Evolutionary conservation across 1,140 invertebrate species (phyloP).

Genomic region (Mya arenaria): DNA sequence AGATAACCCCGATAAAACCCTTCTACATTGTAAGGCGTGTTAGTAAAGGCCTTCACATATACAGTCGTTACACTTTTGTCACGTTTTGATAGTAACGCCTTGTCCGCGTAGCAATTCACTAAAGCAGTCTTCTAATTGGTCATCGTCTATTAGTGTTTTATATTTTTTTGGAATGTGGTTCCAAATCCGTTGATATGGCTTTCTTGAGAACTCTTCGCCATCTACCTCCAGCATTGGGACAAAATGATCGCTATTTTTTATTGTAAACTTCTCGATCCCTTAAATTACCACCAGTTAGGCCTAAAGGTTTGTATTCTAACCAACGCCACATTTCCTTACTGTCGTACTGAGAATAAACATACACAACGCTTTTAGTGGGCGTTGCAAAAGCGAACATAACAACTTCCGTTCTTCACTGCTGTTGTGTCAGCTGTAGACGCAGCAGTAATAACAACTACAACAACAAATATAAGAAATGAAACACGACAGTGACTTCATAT

Average conservation of each 20-base stretch:
- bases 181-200: neutral
- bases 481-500: too few relatives aligned
- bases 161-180: constrained; percentile 23
- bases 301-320: constrained; percentile 4
- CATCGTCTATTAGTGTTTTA: neutral
- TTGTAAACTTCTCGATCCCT: constrained; percentile 14
- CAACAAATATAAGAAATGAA: too few relatives aligned
- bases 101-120: constrained; percentile 5
- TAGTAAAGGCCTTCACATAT: too few relatives aligned
- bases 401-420: constrained; percentile 7
- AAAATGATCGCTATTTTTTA: constrained; percentile 15
- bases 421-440: too few relatives aligned
- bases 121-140: constrained; percentile 26
- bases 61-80: too few relatives aligned
- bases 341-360: neutral
- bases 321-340: neutral
- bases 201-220: neutral
- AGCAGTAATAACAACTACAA: too few relatives aligned
- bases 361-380: neutral
- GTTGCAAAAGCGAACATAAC: neutral
- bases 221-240: constrained; percentile 11
- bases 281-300: neutral
- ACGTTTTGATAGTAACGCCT: constrained; percentile 1
- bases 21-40: too few relatives aligned
- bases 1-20: too few relatives aligned